Conservation (phyloP, 2,113 vertebrate genomes). For the Periophthalmodon schlosseri region DNA sequence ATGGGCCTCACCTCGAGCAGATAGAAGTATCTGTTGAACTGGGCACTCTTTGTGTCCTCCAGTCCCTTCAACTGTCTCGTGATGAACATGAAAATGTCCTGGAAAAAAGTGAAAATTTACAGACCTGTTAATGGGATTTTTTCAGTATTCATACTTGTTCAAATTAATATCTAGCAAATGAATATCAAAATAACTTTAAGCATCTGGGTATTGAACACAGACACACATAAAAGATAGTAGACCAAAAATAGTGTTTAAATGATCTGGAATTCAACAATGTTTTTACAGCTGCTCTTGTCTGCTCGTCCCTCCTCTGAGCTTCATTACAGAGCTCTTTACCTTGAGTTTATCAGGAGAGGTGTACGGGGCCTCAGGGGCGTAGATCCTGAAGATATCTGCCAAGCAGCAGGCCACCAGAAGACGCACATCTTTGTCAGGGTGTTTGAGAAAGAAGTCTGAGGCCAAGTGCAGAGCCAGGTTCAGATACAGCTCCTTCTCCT, state of each 20-base stretch:
- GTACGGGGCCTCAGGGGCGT: constrained; percentile 97
- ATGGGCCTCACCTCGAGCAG: constrained; percentile 86
- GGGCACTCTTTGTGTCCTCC: constrained; percentile 98
- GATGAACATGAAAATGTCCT: constrained; percentile 99
- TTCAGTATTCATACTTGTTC: too few relatives aligned
- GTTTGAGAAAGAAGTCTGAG: constrained; percentile 98
- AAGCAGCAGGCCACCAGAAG: constrained; percentile 97
- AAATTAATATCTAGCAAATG: too few relatives aligned
- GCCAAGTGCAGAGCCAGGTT: constrained; percentile 96
- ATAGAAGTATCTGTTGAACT: constrained; percentile 99
- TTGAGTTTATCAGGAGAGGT: constrained; percentile 98
- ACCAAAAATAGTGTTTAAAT: too few relatives aligned
- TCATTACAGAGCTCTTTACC: constrained; percentile 64
- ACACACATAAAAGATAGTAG: too few relatives aligned
- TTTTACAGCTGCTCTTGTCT: background rate
- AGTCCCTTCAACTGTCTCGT: constrained; percentile 97
- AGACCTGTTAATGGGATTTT: too few relatives aligned
- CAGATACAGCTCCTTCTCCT: constrained; percentile 97
- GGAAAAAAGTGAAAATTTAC: constrained; percentile 25
- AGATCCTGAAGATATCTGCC: constrained; percentile 98
- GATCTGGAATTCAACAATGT: too few relatives aligned
- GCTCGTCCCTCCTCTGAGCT: background rate
- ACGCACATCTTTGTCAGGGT: constrained; percentile 98
- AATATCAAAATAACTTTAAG: too few relatives aligned
- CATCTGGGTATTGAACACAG: too few relatives aligned